Conservation (phyloP, 2,888 invertebrate species). For the Diabrotica balteata region DNA sequence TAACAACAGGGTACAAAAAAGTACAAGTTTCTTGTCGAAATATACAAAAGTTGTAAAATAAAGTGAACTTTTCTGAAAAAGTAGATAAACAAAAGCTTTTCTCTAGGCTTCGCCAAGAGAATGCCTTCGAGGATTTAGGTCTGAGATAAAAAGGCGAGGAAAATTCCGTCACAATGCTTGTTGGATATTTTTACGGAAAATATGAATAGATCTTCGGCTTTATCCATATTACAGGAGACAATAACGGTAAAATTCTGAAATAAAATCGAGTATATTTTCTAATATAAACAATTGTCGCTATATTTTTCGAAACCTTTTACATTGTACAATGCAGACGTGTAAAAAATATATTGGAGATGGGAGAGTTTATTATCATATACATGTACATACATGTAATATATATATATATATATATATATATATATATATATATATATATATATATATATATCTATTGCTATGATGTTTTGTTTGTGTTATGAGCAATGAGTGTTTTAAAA, state of each 20-base stretch:
- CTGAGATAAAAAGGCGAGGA: slow-evolving; percentile 29
- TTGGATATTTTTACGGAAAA: slow-evolving; percentile 21
- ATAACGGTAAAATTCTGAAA: neutral
- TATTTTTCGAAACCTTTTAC: neutral
- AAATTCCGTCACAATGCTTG: slow-evolving; percentile 27
- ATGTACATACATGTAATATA: no score
- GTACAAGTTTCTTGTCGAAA: neutral
- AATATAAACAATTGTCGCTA: neutral
- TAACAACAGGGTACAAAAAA: no score
- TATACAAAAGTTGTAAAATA: slow-evolving; percentile 33
- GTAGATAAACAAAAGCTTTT: slow-evolving; percentile 35
- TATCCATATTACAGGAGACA: slow-evolving; percentile 12
- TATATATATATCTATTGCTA: no score
- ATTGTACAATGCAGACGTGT: no score
- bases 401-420: no score
- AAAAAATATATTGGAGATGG: no score
- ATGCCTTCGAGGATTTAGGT: slow-evolving; percentile 30
- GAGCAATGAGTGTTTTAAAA: no score
- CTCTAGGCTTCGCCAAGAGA: slow-evolving; percentile 22
- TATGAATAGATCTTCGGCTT: slow-evolving; percentile 19
- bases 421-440: no score
- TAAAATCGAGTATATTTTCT: slow-evolving; percentile 3
- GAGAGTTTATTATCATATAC: no score
- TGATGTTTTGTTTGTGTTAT: no score
- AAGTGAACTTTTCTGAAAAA: slow-evolving; percentile 31